Evolutionary conservation across 1,140 invertebrate genomes (phyloP).

Genomic region (Aphidius ervi): DNA sequence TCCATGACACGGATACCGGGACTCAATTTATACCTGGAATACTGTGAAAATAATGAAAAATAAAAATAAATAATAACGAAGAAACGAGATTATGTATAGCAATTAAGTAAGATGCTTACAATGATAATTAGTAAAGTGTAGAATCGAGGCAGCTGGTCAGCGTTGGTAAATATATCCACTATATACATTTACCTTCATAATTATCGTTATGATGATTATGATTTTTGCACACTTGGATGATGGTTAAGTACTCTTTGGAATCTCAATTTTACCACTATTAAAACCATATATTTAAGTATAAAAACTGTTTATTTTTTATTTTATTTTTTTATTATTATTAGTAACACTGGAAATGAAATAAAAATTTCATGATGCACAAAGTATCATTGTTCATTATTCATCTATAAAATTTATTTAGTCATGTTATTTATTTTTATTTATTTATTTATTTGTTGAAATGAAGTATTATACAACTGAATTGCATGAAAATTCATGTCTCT

Average conservation of each 20-base stretch:
- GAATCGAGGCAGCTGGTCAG: constrained; percentile 48
- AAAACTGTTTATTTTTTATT: too few relatives aligned
- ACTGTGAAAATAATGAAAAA: constrained; percentile 1
- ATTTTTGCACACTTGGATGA: constrained; percentile 25
- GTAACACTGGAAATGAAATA: too few relatives aligned
- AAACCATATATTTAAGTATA: too few relatives aligned
- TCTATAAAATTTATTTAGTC: too few relatives aligned
- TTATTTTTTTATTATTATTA: too few relatives aligned
- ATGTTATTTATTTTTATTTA: too few relatives aligned
- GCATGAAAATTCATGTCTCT: too few relatives aligned
- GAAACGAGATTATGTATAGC: constrained; percentile 32
- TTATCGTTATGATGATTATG: constrained; percentile 51
- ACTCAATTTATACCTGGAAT: too few relatives aligned
- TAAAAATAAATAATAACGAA: constrained; percentile 12
- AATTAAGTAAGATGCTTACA: constrained; percentile 49
- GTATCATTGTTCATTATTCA: too few relatives aligned
- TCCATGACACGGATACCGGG: neutral
- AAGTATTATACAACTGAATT: too few relatives aligned
- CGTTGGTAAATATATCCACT: constrained; percentile 24
- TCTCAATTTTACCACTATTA: constrained; percentile 6
- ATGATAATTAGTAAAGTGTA: constrained; percentile 45
- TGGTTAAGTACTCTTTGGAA: constrained; percentile 23
- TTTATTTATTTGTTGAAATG: too few relatives aligned
- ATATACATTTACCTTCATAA: constrained; percentile 49
- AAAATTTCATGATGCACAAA: too few relatives aligned